Base-by-base conservation (phyloP, 2,888 invertebrate species). In the Drosophila rellima region DNA sequence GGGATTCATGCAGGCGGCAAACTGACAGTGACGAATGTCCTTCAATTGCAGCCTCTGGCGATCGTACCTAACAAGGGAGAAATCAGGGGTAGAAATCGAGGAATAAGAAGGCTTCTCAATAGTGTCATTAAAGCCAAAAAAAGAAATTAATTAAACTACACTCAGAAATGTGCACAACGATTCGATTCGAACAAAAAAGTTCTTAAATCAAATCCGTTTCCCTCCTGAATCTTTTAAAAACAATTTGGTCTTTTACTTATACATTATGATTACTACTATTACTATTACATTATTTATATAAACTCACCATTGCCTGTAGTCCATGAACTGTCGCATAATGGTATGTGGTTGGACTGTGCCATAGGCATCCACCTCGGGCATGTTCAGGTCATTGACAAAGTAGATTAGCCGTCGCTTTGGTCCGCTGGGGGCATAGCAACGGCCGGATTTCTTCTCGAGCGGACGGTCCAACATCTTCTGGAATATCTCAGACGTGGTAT, bases 271-370 rank as follows among this genome's bases (percentile, higher is more conserved):
- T n/a, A n/a, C n/a, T n/a, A n/a, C n/a, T n/a, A n/a, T n/a, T n/a
- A n/a, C n/a, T n/a, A n/a, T n/a, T n/a, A n/a, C n/a, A n/a, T n/a
- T n/a, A n/a, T n/a, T n/a, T n/a, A n/a, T n/a, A n/a, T n/a, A n/a
- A n/a, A n/a, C 26, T 26, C 8, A 95, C 98, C 98, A 99, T 92
- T 98, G 98, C 76, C 95, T 95, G 91, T 99, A 98, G 93, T 98
- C 98, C 94, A 98, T 95, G 91, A 97, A 98, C 92, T 99, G 97
- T 35, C 98, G 94, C 78, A 99, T 96, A 4, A 99, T 94, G 0
- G 98, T 98, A 91, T 98, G 98, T 0, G 98, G 98, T 91, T 98
- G 98, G 13, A 98, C 98, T 0, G 98, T 99, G 67, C 97, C 98
- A 91, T 98, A 99, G 57, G 94, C 95, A 93, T 99, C 98, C 4